Base-by-base conservation (phyloP, 2,113 vertebrate species). In the Rissa tridactyla region DNA sequence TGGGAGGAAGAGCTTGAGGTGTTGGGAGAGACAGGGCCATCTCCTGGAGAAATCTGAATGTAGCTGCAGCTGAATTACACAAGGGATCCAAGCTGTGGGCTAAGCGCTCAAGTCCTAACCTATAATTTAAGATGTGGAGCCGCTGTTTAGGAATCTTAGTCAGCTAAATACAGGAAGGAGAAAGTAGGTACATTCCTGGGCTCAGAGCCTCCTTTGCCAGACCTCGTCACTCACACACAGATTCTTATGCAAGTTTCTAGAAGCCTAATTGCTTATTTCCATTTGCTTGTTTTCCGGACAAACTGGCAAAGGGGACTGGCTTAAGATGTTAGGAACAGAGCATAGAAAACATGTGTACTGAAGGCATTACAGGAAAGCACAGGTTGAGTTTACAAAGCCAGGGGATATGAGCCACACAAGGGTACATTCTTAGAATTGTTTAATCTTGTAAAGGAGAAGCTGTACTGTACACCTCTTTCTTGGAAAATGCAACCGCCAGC, bases 351-450 rank as follows among this genome's bases (percentile, higher is more conserved):
- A 55, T 78, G 58, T 95, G 73, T 92, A 79, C 79, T 61, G 81
- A 94, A 86, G 65, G 54, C 73, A 72, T 72, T 92, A 79, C 49
- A 95, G 92, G 79, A 94, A 92, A 86, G 82, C 61, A 21, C 64
- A 92, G 93, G 92, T 82, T 88, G 82, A 93, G 60, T 94, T 94
- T 90, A 93, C 38, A 87, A 95, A 96, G 96, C 65, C 38, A 86
- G 82, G 80, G 94, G 86, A 95, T 95, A 49, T 64, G 69, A 97
- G 76, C 94, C 78, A 65, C 90, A 89, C 38, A 81, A 96, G 95
- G 81, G 94, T 93, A 91, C 81, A 93, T 97, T 97, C 95, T 97
- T 94, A 96, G 96, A 97, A 97, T 96, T 96, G 92, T 95, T 97
- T 97, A 73, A 92, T 93, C 83, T 96, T 92, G 93, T 94, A 96